Base-by-base conservation (phyloP, 1,140 invertebrate species). In the Drosophila setifemur region DNA sequence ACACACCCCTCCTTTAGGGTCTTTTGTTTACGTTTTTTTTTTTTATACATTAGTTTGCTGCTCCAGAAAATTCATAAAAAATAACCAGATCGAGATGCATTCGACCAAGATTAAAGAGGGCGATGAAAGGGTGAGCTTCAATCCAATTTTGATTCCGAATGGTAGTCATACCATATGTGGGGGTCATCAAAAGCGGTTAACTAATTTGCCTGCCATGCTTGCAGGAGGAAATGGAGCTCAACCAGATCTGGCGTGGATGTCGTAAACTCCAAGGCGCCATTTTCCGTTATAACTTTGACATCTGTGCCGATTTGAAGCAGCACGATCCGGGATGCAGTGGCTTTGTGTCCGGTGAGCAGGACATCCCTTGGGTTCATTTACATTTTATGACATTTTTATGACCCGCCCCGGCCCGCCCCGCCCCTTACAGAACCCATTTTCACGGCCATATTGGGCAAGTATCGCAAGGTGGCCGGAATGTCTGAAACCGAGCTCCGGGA, bases 221-320 rank as follows among this genome's bases (percentile, higher is more conserved):
- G n/a, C n/a, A 88, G 83, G 79, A 79, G 48, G 78, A 88, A 8
- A 67, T 79, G 58, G 77, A 79, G 23, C 64, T 90, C 16, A 90
- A 90, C 73, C 92, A 94, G 86, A 92, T 95, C 35, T 95, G 94
- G 94, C 92, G 93, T 73, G 94, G 93, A 25, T 95, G 94, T 90
- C 94, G 95, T 89, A 95, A 95, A 92, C 94, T 95, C 73, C 92
- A 94, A 52, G 92, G 93, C 3, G 93, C 94, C 1, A 92, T 93
- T 33, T 95, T 94, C 83, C 93, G 94, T 48, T 91, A 94, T 45
- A 93, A 93, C 9, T 92, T 95, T 40, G 93, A 94, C 89, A 91
- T 95, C 48, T 94, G 93, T 91, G 92, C 94, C 61, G 94, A 94
- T 90, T 94, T 94, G 83, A 91, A 91, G 21, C 91, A 92, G 7